These are phyloP conservation scores for Heliconius himera DNA, from an alignment of 1,140 invertebrate genomes.

Conservation along the genomic window DNA sequence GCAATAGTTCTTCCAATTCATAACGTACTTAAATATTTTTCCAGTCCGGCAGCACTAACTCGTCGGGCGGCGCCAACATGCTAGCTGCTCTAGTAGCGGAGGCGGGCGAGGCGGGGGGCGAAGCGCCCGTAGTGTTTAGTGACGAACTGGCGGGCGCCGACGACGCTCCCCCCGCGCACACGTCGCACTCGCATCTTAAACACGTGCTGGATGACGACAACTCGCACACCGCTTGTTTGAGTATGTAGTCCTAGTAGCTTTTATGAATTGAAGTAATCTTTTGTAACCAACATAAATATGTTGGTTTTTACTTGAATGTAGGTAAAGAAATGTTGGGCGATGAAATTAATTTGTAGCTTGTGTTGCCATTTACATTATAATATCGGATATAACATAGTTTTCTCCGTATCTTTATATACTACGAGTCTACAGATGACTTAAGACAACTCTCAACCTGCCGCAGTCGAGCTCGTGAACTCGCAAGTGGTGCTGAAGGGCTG, in stretches of 20 bases:
- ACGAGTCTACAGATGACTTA: too few relatives aligned
- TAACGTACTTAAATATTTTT: too few relatives aligned
- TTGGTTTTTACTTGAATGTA: too few relatives aligned
- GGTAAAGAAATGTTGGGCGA: too few relatives aligned
- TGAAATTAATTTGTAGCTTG: too few relatives aligned
- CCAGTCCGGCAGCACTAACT: conserved; percentile 27
- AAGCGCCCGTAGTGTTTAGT: conserved; percentile 95
- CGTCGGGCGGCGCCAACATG: conserved; percentile 51
- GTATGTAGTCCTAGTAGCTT: conserved; percentile 47
- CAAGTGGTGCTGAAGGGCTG: conserved; percentile 97
- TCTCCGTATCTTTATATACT: too few relatives aligned
- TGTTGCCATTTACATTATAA: too few relatives aligned
- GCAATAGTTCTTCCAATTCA: too few relatives aligned
- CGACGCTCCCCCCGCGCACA: conserved; percentile 56
- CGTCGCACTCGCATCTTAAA: conserved; percentile 46
- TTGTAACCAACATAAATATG: too few relatives aligned
- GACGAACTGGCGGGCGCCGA: conserved; percentile 92
- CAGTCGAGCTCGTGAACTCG: conserved; percentile 97
- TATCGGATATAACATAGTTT: too few relatives aligned
- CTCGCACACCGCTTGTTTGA: conserved; percentile 92
- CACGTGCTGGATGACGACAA: conserved; percentile 83
- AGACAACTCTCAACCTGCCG: too few relatives aligned
- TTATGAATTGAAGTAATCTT: too few relatives aligned
- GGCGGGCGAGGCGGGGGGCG: conserved; percentile 88
- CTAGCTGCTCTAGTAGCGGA: conserved; percentile 62